Percentiles rank a stretch among this genome's conserved stretches.
Conservation (phyloP, 2,797 vertebrate species). For the Syndactyla subalaris region DNA sequence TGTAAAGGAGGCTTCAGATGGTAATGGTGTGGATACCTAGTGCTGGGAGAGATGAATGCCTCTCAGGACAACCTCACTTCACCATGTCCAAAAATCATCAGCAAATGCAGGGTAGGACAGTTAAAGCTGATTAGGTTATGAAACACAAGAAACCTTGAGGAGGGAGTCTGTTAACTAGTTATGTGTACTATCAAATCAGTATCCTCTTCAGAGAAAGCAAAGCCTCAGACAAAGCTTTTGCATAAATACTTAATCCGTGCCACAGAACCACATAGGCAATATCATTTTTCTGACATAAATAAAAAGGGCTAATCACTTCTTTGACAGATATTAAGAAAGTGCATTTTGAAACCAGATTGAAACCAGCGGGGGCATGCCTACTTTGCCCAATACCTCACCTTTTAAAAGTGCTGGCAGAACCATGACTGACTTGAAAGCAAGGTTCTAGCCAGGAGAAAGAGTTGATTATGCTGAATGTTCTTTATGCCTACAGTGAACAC, state of each 20-base stretch:
- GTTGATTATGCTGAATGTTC: not conserved
- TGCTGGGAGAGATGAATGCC: not conserved
- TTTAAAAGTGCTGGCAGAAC: not conserved
- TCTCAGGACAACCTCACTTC: not conserved
- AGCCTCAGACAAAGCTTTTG: not conserved
- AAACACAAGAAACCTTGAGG: not conserved
- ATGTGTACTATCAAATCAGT: not conserved
- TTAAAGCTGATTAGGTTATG: not conserved
- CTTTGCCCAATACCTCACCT: not conserved
- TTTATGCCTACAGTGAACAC: not conserved
- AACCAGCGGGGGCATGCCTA: not conserved
- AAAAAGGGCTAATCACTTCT: not conserved
- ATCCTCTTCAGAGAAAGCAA: not conserved
- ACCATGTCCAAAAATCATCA: not conserved
- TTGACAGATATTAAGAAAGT: not conserved
- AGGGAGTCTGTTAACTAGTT: not conserved
- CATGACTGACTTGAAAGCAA: not conserved
- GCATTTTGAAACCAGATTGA: not conserved
- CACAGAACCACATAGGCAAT: not conserved
- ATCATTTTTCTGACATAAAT: not conserved
- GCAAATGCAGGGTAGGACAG: not conserved
- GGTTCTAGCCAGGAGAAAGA: not conserved
- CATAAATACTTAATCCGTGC: not conserved
- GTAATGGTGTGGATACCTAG: not conserved
- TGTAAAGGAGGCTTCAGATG: not conserved